Percentiles rank a stretch among this genome's conserved stretches.
phyloP scores from a whole-genome alignment of 2,797 vertebrate species.

The Poecile montanus region DNA sequence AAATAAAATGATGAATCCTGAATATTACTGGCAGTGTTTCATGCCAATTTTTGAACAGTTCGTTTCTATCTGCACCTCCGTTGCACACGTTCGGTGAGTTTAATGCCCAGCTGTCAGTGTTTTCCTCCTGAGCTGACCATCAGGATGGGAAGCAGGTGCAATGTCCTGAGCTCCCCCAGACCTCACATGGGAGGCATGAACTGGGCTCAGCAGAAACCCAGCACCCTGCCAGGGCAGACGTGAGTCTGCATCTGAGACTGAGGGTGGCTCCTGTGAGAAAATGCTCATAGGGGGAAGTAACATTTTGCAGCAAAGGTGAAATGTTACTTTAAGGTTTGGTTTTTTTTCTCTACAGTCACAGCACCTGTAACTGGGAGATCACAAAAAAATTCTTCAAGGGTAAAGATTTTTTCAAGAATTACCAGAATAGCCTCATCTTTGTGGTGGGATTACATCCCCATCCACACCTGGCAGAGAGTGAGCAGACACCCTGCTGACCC shows the following conservation, averaged over 20 bases:
- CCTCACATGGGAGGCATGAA: rapidly evolving
- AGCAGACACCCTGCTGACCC: background rate
- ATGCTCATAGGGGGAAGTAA: background rate
- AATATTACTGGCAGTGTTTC: slow-evolving; percentile 58
- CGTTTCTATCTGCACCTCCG: background rate
- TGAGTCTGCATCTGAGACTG: background rate
- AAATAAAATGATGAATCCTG: slow-evolving; percentile 68
- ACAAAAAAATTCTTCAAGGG: background rate
- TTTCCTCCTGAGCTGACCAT: slow-evolving; percentile 14
- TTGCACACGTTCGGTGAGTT: background rate
- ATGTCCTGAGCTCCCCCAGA: background rate
- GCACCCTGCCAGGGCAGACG: background rate
- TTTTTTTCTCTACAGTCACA: background rate
- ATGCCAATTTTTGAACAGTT: slow-evolving; percentile 53
- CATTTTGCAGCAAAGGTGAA: background rate
- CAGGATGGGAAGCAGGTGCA: background rate
- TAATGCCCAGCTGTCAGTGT: slow-evolving; percentile 32
- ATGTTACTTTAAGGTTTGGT: background rate
- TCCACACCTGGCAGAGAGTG: background rate
- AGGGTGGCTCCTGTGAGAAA: background rate
- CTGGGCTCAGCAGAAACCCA: background rate
- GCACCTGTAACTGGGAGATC: background rate
- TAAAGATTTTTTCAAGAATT: background rate
- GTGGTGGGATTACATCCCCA: too few species aligned
- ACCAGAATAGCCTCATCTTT: background rate